Evolutionary conservation across 1,140 invertebrate genomes (phyloP).

Genomic region (Bemisia tabaci): DNA sequence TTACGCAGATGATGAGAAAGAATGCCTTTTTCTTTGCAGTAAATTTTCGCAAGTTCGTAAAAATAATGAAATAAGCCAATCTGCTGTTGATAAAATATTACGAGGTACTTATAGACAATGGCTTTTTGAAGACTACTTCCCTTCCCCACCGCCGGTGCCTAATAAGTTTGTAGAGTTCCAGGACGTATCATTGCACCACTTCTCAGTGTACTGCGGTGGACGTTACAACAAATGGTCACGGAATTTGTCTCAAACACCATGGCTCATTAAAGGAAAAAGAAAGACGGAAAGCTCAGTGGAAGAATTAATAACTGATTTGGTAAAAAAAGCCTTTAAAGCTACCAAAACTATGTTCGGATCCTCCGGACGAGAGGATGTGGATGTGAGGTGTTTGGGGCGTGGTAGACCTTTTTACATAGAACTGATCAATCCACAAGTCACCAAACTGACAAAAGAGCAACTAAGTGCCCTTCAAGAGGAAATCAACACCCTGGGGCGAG

Average conservation of each 20-base stretch:
- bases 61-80: conserved; percentile 9
- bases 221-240: conserved; percentile 81
- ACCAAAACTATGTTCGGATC: conserved; percentile 53
- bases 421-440: conserved; percentile 50
- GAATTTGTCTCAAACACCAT: conserved; percentile 82
- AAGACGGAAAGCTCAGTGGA: conserved; percentile 77
- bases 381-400: conserved; percentile 72
- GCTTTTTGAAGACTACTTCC: conserved; percentile 2
- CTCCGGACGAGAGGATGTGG: conserved; percentile 89
- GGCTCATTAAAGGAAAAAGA: conserved; percentile 70
- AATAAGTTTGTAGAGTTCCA: conserved; percentile 10
- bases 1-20: conserved; percentile 37
- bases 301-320: conserved; percentile 61
- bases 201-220: conserved; percentile 33
- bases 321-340: conserved; percentile 39
- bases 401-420: conserved; percentile 80
- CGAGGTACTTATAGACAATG: background rate
- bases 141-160: conserved; percentile 11
- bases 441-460: conserved; percentile 36
- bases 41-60: conserved; percentile 24
- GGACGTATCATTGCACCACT: conserved; percentile 16
- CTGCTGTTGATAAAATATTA: background rate
- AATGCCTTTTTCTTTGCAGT: conserved; percentile 47
- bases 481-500: conserved; percentile 43
- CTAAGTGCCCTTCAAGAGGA: conserved; percentile 40